A percentile compares a stretch with the other conserved stretches of the same genome.
Evolutionary conservation across 1,140 invertebrate genomes (phyloP).

Genomic region (Atta texana): DNA sequence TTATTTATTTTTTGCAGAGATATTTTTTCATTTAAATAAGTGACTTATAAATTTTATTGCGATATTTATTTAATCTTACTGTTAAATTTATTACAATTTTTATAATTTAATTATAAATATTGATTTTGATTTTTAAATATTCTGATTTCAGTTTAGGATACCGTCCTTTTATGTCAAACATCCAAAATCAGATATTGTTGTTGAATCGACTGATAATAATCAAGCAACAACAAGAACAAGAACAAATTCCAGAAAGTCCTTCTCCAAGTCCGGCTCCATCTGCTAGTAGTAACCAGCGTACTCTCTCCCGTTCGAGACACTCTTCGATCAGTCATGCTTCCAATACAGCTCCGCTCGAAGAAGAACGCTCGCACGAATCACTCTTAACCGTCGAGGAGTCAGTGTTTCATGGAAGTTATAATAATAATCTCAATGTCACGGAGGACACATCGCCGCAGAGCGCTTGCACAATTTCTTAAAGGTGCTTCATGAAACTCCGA

Average conservation of each 20-base stretch:
- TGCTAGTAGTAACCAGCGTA: constrained; percentile 79
- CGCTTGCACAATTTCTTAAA: constrained; percentile 81
- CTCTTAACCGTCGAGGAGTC: constrained; percentile 74
- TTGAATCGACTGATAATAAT: constrained; percentile 86
- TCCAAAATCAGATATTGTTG: constrained; percentile 87
- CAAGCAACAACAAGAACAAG: constrained; percentile 84
- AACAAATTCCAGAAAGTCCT: constrained; percentile 81
- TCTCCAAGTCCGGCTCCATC: constrained; percentile 83
- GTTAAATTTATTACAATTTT: constrained; percentile 1
- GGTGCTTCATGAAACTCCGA: not conserved
- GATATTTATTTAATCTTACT: not conserved
- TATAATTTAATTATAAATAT: not conserved
- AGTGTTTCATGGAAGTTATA: constrained; percentile 77
- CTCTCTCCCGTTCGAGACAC: constrained; percentile 80
- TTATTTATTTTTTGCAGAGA: not conserved
- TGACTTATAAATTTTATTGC: not conserved
- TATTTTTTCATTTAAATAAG: not conserved
- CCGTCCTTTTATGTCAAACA: constrained; percentile 87
- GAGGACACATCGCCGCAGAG: constrained; percentile 77
- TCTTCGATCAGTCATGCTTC: constrained; percentile 83
- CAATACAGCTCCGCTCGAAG: constrained; percentile 79
- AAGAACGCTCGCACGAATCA: constrained; percentile 77
- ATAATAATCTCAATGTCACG: constrained; percentile 77
- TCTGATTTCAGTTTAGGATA: constrained; percentile 81
- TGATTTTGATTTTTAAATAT: not conserved